A percentile compares a stretch with the other conserved stretches of the same genome.
Evolutionary conservation across 2,888 invertebrate species (phyloP).

Genomic region (Lobophora halterata): DNA sequence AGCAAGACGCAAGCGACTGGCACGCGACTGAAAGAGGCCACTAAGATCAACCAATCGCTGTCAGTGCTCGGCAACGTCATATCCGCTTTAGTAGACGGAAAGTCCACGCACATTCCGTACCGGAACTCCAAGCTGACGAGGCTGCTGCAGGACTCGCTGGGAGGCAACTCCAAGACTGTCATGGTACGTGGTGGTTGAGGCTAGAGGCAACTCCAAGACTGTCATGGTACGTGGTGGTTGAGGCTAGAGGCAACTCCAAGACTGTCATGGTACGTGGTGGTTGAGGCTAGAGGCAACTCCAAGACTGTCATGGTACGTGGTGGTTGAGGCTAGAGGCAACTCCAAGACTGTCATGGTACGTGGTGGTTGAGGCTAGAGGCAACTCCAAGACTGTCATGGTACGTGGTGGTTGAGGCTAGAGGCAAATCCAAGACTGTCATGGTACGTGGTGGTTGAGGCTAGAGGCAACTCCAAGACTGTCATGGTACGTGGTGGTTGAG

Average conservation of each 20-base stretch:
- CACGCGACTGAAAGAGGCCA: conserved; percentile 95
- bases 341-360: too few relatives aligned
- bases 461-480: too few relatives aligned
- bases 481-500: too few relatives aligned
- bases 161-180: conserved; percentile 96
- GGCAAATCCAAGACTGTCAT: too few relatives aligned
- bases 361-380: conserved; percentile 96
- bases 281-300: too few relatives aligned
- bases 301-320: too few relatives aligned
- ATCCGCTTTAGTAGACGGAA: conserved; percentile 98
- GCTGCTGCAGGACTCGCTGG: conserved; percentile 96
- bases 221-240: conserved; percentile 20
- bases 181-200: conserved; percentile 84
- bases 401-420: too few relatives aligned
- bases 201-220: conserved; percentile 90
- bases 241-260: too few relatives aligned
- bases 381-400: conserved; percentile 86
- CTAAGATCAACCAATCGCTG: conserved; percentile 98
- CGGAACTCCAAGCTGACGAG: conserved; percentile 98
- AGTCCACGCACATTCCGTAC: conserved; percentile 98
- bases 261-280: too few relatives aligned
- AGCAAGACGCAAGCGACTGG: conserved; percentile 98
- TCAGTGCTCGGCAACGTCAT: conserved; percentile 99
- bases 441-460: too few relatives aligned
- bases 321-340: too few relatives aligned